Evolutionary conservation across 2,113 vertebrate species (phyloP).

Genomic region (Psilopogon haemacephalus): DNA sequence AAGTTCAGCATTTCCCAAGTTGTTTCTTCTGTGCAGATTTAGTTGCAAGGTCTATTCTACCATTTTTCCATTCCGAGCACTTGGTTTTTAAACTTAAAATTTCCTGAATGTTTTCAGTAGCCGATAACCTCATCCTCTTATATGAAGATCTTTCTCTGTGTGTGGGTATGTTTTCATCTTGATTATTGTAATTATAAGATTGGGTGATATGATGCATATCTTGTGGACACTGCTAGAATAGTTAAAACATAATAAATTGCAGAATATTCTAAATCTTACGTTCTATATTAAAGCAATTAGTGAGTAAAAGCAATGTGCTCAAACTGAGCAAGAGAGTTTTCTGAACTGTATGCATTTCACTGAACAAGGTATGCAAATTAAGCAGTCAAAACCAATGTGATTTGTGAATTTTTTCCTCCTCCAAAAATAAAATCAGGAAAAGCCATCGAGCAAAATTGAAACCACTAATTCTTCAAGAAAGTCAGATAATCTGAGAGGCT

Average conservation of each 20-base stretch:
- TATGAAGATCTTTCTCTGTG: fast-evolving
- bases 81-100: background rate
- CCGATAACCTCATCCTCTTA: background rate
- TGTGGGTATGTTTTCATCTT: background rate
- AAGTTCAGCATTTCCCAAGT: background rate
- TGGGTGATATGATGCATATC: background rate
- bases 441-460: slow-evolving; percentile 89
- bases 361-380: background rate
- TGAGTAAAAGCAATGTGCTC: background rate
- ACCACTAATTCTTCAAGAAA: slow-evolving; percentile 84
- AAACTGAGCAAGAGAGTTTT: background rate
- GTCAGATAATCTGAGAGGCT: slow-evolving; percentile 91
- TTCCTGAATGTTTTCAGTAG: background rate
- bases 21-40: background rate
- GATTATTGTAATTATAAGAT: background rate
- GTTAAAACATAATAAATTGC: background rate
- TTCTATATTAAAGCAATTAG: background rate
- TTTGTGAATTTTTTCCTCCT: background rate
- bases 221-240: background rate
- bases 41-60: background rate
- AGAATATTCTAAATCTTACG: background rate
- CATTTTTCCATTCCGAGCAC: background rate
- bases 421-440: slow-evolving; percentile 78
- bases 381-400: background rate
- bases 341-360: background rate